These are phyloP conservation scores for Apantesis nais DNA, from an alignment of 2,888 invertebrate species.

Conservation along the genomic window DNA sequence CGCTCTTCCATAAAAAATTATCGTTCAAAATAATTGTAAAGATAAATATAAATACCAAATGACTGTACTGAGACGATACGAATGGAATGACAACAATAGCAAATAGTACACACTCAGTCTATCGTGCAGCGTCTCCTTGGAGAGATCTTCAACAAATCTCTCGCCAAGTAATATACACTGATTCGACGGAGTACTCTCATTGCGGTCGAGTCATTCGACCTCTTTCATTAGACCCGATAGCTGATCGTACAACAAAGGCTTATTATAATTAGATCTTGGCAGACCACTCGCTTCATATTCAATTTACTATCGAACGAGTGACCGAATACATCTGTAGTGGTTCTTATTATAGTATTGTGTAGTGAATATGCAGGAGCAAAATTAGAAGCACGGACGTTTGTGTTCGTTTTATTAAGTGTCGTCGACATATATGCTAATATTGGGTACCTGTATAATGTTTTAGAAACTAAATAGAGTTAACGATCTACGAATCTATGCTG, in stretches of 20 bases:
- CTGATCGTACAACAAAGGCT: slow-evolving; percentile 62
- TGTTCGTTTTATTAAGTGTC: not conserved
- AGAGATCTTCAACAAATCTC: slow-evolving; percentile 28
- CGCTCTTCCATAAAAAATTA: too few relatives aligned
- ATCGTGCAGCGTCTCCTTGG: not conserved
- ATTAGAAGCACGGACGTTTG: not conserved
- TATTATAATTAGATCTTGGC: slow-evolving; percentile 78
- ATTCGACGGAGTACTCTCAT: slow-evolving; percentile 40
- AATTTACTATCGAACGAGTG: slow-evolving; percentile 65
- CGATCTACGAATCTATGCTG: not conserved
- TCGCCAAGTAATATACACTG: slow-evolving; percentile 35
- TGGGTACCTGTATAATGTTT: too few relatives aligned
- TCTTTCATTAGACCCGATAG: slow-evolving; percentile 44
- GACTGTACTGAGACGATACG: not conserved
- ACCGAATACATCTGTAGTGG: slow-evolving; percentile 30
- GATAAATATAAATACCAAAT: not conserved
- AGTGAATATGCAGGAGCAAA: not conserved
- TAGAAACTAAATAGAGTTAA: too few relatives aligned
- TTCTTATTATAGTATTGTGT: slow-evolving; percentile 31
- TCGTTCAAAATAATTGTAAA: not conserved
- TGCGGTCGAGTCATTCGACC: slow-evolving; percentile 51
- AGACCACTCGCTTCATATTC: slow-evolving; percentile 53
- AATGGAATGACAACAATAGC: not conserved
- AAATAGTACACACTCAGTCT: not conserved
- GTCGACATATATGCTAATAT: not conserved